Conservation (phyloP, 1,140 invertebrate genomes). For the Ceratitis capitata region DNA sequence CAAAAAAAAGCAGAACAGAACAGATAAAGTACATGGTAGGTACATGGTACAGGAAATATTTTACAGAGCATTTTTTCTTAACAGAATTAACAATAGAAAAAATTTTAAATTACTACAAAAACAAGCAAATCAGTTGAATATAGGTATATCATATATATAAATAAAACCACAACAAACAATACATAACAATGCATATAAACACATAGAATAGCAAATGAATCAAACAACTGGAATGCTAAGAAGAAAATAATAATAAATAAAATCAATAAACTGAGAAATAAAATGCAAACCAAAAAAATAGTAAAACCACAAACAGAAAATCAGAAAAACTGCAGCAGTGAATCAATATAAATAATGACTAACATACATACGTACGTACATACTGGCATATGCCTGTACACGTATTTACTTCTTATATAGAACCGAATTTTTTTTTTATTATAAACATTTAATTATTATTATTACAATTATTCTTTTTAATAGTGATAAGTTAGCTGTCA, state of each 20-base stretch:
- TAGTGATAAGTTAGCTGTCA: neutral
- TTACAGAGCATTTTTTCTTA: slow-evolving; percentile 41
- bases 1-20: slow-evolving; percentile 14
- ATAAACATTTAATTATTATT: neutral
- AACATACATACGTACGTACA: neutral
- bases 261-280: slow-evolving; percentile 31
- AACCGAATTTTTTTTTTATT: neutral
- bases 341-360: neutral
- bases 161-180: neutral
- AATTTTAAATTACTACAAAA: neutral
- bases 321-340: slow-evolving; percentile 38
- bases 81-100: neutral
- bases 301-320: slow-evolving; percentile 32
- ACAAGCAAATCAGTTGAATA: neutral
- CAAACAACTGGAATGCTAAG: slow-evolving; percentile 7
- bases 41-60: slow-evolving; percentile 35
- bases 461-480: neutral
- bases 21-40: too few species aligned
- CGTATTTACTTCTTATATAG: slow-evolving; percentile 9
- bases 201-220: slow-evolving; percentile 37
- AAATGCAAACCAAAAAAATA: slow-evolving; percentile 40
- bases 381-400: neutral
- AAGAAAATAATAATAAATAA: neutral
- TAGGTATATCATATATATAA: neutral
- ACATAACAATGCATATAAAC: slow-evolving; percentile 31